phyloP scores from a whole-genome alignment of 2,797 vertebrate genomes.

The Sebastes hopkinsi region DNA sequence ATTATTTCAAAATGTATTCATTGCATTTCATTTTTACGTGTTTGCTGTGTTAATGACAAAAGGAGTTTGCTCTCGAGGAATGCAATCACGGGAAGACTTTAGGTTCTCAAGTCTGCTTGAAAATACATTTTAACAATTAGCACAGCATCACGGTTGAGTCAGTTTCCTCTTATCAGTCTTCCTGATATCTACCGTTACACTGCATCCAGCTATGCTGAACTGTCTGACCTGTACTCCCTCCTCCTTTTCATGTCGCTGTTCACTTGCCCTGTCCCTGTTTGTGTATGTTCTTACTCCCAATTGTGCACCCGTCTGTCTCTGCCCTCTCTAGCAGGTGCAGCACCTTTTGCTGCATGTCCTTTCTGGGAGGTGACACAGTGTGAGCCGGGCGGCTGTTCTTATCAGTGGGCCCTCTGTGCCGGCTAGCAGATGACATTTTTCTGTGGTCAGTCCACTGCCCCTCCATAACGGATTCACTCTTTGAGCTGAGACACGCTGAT shows the following conservation, averaged over 20 bases:
- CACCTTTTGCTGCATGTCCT: slow-evolving; percentile 15
- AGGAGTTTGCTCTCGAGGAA: slow-evolving; percentile 5
- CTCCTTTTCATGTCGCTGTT: not conserved
- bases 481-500: slow-evolving; percentile 42
- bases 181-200: not conserved
- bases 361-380: slow-evolving; percentile 31
- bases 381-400: slow-evolving; percentile 33
- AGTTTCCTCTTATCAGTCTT: not conserved
- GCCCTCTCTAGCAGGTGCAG: slow-evolving; percentile 11
- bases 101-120: not conserved
- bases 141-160: not conserved
- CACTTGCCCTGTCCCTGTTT: not conserved
- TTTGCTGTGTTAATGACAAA: slow-evolving; percentile 25
- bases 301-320: slow-evolving; percentile 2
- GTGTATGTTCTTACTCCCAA: not conserved
- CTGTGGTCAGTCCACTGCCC: not conserved
- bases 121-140: not conserved
- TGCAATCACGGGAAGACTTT: not conserved
- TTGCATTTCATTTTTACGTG: slow-evolving; percentile 3
- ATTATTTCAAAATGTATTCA: slow-evolving; percentile 15
- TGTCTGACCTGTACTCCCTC: not conserved
- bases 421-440: slow-evolving; percentile 47
- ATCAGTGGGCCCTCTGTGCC: slow-evolving; percentile 26
- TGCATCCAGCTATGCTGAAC: not conserved
- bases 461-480: slow-evolving; percentile 31